Conservation (phyloP, 2,113 vertebrate genomes). For the Bettongia penicillata region DNA sequence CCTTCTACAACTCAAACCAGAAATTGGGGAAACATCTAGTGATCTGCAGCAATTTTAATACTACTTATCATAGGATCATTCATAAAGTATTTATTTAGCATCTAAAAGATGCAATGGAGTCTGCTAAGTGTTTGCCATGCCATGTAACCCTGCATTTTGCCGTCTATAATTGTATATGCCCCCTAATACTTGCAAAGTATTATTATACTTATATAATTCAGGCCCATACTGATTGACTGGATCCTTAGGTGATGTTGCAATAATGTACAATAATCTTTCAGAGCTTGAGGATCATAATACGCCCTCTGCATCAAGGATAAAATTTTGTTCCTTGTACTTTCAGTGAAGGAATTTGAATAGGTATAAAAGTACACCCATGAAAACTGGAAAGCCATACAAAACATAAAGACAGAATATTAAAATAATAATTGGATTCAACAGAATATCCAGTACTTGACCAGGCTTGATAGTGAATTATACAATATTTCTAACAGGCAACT, state of each 20-base stretch:
- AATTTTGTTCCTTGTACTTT: not conserved
- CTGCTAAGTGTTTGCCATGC: not conserved
- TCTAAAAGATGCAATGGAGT: not conserved
- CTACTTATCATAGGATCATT: not conserved
- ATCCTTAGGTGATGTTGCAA: not conserved
- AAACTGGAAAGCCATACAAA: not conserved
- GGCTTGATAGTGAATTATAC: not conserved
- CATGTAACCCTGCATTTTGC: conserved; percentile 28
- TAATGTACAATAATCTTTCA: not conserved
- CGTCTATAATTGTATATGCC: conserved; percentile 28
- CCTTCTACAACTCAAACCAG: conserved; percentile 47
- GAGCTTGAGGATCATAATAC: not conserved
- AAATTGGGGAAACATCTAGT: conserved; percentile 28
- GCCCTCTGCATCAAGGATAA: not conserved
- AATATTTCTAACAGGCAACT: not conserved
- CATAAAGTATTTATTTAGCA: not conserved
- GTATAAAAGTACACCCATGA: not conserved
- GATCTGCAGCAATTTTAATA: not conserved
- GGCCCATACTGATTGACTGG: not conserved
- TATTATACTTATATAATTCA: not conserved
- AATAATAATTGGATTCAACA: not conserved
- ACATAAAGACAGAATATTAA: not conserved
- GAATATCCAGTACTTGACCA: not conserved
- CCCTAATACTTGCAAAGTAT: not conserved
- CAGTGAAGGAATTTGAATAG: not conserved